Evolutionary conservation across 2,113 vertebrate species (phyloP).

Genomic region (Burhinus bistriatus): DNA sequence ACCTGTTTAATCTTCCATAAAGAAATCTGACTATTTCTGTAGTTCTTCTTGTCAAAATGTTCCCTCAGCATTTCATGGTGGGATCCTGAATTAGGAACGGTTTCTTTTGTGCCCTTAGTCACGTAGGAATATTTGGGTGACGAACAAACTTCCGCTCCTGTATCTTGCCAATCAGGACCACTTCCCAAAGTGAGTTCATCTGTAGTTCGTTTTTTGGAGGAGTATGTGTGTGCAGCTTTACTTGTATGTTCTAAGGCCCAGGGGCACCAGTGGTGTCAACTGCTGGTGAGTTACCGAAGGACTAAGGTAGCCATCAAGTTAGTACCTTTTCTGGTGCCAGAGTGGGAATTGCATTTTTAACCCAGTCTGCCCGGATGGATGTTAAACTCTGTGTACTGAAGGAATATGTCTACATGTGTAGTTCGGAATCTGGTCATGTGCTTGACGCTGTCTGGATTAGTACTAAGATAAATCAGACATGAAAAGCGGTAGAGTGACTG

Average conservation of each 20-base stretch:
- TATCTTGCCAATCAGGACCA: neutral
- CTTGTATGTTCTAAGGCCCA: neutral
- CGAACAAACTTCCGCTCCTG: rapidly evolving
- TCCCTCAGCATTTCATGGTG: neutral
- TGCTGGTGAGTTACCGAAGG: neutral
- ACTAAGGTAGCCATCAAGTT: neutral
- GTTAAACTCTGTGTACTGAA: neutral
- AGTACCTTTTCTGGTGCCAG: neutral
- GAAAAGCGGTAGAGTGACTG: neutral
- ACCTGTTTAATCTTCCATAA: neutral
- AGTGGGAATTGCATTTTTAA: neutral
- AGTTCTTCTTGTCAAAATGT: neutral
- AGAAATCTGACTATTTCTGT: neutral
- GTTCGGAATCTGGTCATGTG: neutral
- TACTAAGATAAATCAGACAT: neutral
- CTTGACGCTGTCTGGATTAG: too few species aligned
- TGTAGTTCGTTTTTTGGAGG: neutral
- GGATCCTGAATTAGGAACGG: neutral
- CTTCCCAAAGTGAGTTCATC: neutral
- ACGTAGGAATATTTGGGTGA: neutral
- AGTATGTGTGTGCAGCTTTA: neutral
- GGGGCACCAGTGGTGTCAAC: neutral
- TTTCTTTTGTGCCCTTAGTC: neutral
- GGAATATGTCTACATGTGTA: too few species aligned
- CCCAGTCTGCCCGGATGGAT: neutral